These are phyloP conservation scores for Hyphantria cunea DNA, from an alignment of 1,140 invertebrate genomes.

Conservation along the genomic window DNA sequence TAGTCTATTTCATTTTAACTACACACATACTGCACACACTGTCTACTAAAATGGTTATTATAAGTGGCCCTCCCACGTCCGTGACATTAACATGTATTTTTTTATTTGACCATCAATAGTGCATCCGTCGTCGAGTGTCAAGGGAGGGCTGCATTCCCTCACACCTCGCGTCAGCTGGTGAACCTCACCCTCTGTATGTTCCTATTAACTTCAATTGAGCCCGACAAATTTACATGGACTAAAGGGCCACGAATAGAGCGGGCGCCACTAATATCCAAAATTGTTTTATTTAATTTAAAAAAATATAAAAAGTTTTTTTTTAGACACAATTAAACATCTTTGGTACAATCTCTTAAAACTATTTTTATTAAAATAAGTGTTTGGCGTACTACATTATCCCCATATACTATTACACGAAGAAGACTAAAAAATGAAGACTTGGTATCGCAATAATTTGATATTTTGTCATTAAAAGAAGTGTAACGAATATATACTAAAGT, in stretches of 20 bases:
- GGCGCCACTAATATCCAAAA: neutral
- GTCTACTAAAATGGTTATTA: conserved; percentile 27
- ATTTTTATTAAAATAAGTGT: too few relatives aligned
- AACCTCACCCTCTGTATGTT: conserved; percentile 71
- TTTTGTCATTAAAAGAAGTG: too few relatives aligned
- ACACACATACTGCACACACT: conserved; percentile 6
- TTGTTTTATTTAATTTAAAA: too few relatives aligned
- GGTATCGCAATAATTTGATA: too few relatives aligned
- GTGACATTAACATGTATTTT: conserved; percentile 42
- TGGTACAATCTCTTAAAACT: too few relatives aligned
- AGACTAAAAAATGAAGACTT: too few relatives aligned
- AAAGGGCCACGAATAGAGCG: conserved; percentile 41
- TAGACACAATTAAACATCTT: too few relatives aligned
- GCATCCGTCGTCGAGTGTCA: conserved; percentile 49
- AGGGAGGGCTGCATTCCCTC: conserved; percentile 76
- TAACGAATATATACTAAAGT: too few relatives aligned
- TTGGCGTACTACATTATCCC: too few relatives aligned
- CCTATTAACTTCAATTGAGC: conserved; percentile 81
- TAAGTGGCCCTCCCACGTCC: conserved; percentile 25
- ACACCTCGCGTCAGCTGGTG: conserved; percentile 78
- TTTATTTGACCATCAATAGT: conserved; percentile 71
- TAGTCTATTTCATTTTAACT: conserved; percentile 2
- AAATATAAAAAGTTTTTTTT: too few relatives aligned
- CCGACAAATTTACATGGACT: conserved; percentile 78
- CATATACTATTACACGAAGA: too few relatives aligned